Percentiles rank a stretch among this genome's conserved stretches.
Conservation (phyloP, 2,113 vertebrate species). For the Pachyramphus minor region DNA sequence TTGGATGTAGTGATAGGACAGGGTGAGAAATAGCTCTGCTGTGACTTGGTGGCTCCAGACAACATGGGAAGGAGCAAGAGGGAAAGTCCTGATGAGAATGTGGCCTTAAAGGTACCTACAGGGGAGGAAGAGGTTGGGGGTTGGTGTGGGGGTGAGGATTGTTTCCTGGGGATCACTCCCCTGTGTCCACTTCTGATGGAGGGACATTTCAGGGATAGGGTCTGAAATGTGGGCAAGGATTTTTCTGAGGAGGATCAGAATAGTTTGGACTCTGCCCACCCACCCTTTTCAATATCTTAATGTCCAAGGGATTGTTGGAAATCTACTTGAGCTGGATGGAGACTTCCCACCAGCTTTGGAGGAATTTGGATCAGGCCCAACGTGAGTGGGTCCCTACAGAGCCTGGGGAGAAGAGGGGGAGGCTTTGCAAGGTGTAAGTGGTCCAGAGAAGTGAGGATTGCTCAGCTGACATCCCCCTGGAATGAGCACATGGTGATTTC, state of each 20-base stretch:
- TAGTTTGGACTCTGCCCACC: background rate
- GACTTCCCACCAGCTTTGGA: background rate
- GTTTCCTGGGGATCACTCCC: background rate
- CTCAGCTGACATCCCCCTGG: background rate
- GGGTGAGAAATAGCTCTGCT: background rate
- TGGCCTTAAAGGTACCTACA: background rate
- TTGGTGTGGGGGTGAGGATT: background rate
- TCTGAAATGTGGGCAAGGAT: background rate
- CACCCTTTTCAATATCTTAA: background rate
- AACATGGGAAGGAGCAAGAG: background rate
- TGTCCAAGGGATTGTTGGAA: background rate
- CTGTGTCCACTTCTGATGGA: background rate
- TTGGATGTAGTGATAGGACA: background rate
- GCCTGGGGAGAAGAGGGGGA: background rate
- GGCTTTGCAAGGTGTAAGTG: background rate
- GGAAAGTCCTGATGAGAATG: background rate
- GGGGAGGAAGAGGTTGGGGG: background rate
- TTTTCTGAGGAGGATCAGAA: background rate
- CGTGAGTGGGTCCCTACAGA: background rate
- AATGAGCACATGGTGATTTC: background rate
- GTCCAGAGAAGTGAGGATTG: fast-evolving
- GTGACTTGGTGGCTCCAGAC: background rate
- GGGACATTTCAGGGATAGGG: background rate
- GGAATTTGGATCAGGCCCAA: background rate
- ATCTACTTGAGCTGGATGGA: background rate